Percentiles rank a stretch among this genome's conserved stretches.
Conservation (phyloP, 1,140 invertebrate genomes). For the Drosophila asahinai region DNA sequence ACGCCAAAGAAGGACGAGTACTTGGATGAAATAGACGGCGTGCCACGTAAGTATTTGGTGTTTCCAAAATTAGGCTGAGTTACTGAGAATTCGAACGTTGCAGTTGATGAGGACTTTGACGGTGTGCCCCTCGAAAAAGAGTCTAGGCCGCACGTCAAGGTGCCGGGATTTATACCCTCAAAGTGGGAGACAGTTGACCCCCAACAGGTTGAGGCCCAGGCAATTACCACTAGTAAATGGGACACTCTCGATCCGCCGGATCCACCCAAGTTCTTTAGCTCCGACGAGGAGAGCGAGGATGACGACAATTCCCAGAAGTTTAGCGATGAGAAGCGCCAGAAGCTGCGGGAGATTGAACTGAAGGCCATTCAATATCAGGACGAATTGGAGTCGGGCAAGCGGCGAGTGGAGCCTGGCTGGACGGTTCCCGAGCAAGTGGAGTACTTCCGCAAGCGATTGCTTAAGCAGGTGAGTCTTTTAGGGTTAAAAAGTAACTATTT, state of each 20-base stretch:
- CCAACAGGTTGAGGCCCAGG: constrained; percentile 91
- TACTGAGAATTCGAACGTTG: constrained; percentile 15
- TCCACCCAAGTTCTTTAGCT: constrained; percentile 77
- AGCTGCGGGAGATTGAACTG: constrained; percentile 96
- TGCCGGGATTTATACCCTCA: constrained; percentile 92
- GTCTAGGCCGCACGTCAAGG: constrained; percentile 52
- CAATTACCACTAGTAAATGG: constrained; percentile 96
- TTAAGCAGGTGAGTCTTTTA: constrained; percentile 89
- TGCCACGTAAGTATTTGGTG: constrained; percentile 87
- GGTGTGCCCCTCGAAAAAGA: constrained; percentile 90
- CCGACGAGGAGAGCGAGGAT: constrained; percentile 71
- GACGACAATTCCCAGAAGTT: constrained; percentile 84
- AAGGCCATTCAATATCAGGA: constrained; percentile 98
- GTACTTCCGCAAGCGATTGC: constrained; percentile 95
- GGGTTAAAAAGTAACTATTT: accelerated
- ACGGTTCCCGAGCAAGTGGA: constrained; percentile 93
- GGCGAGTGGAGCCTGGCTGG: constrained; percentile 91
- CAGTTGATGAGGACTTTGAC: constrained; percentile 94
- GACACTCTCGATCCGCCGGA: constrained; percentile 87
- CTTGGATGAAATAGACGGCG: constrained; percentile 90
- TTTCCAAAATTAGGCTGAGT: background rate
- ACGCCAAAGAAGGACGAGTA: constrained; percentile 77
- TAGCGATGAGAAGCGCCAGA: constrained; percentile 92
- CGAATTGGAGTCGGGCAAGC: constrained; percentile 95
- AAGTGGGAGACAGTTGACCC: constrained; percentile 98